These are phyloP conservation scores for Enteromius mattozi DNA, from an alignment of 2,797 vertebrate genomes.

Conservation along the genomic window DNA sequence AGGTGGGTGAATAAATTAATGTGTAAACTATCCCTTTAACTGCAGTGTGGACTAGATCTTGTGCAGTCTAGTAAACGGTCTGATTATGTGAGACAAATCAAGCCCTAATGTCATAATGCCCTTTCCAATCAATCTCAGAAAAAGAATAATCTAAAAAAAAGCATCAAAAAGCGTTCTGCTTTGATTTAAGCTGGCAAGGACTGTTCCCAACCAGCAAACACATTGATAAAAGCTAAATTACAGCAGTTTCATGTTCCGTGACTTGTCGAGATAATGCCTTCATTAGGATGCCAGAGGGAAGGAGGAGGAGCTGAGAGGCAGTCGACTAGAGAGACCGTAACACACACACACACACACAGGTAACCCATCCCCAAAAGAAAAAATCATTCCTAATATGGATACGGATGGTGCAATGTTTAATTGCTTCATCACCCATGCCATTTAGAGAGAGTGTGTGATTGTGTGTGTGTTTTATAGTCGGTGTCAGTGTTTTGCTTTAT, in stretches of 20 bases:
- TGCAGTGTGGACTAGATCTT: not conserved
- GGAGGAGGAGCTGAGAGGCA: slow-evolving; percentile 37
- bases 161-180: slow-evolving; percentile 23
- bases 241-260: slow-evolving; percentile 60
- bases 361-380: slow-evolving; percentile 20
- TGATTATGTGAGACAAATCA: slow-evolving; percentile 17
- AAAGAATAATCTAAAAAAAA: slow-evolving; percentile 43
- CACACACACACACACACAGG: slow-evolving; percentile 18
- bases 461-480: slow-evolving; percentile 20
- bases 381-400: slow-evolving; percentile 14
- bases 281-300: slow-evolving; percentile 58
- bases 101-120: slow-evolving; percentile 29
- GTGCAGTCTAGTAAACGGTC: not conserved
- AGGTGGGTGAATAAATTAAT: not conserved
- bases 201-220: slow-evolving; percentile 45
- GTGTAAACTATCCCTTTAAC: not conserved
- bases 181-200: slow-evolving; percentile 45
- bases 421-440: slow-evolving; percentile 45
- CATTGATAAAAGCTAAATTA: slow-evolving; percentile 60
- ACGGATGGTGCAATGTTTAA: slow-evolving; percentile 35
- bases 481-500: slow-evolving; percentile 55
- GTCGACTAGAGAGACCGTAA: slow-evolving; percentile 10
- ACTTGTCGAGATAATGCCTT: slow-evolving; percentile 64
- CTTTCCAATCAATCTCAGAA: slow-evolving; percentile 18
- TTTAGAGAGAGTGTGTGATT: not conserved